Conservation (phyloP, 2,888 invertebrate species). For the Sinelater perroti region DNA sequence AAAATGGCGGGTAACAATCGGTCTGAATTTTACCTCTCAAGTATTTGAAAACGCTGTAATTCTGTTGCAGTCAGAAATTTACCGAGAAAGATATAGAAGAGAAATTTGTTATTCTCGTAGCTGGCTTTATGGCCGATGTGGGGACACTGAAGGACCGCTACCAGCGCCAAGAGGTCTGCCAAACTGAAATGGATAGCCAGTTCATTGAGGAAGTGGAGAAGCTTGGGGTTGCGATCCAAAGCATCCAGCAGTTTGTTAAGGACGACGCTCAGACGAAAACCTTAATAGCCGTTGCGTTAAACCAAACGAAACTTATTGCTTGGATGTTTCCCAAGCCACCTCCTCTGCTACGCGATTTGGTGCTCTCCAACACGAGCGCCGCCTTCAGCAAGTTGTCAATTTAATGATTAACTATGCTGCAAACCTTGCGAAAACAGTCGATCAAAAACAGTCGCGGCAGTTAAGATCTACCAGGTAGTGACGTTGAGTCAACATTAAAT, state of each 20-base stretch:
- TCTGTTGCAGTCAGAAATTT: conserved; percentile 18
- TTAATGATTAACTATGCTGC: conserved; percentile 39
- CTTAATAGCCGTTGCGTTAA: conserved; percentile 3
- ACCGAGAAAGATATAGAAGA: conserved; percentile 31
- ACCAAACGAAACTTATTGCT: conserved; percentile 22
- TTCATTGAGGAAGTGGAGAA: not conserved
- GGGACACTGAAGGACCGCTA: conserved; percentile 22
- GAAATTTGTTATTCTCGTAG: conserved; percentile 33
- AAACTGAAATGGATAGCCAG: conserved; percentile 5
- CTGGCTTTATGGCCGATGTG: conserved; percentile 34
- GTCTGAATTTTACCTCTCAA: not conserved
- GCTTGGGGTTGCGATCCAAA: not conserved
- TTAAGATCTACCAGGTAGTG: conserved; percentile 31
- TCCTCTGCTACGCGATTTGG: conserved; percentile 40
- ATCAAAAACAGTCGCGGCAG: conserved; percentile 20
- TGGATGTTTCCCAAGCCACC: conserved; percentile 24
- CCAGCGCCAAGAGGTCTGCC: conserved; percentile 17
- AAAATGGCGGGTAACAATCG: conserved; percentile 5
- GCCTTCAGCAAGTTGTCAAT: conserved; percentile 25
- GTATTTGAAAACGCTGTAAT: not conserved
- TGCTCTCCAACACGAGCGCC: conserved; percentile 33
- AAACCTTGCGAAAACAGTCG: conserved; percentile 17
- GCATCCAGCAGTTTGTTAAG: not conserved
- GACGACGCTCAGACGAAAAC: not conserved
- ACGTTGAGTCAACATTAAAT: not conserved